These are phyloP conservation scores for Seira sanloemensis DNA, from an alignment of 2,888 invertebrate species.

Conservation along the genomic window DNA sequence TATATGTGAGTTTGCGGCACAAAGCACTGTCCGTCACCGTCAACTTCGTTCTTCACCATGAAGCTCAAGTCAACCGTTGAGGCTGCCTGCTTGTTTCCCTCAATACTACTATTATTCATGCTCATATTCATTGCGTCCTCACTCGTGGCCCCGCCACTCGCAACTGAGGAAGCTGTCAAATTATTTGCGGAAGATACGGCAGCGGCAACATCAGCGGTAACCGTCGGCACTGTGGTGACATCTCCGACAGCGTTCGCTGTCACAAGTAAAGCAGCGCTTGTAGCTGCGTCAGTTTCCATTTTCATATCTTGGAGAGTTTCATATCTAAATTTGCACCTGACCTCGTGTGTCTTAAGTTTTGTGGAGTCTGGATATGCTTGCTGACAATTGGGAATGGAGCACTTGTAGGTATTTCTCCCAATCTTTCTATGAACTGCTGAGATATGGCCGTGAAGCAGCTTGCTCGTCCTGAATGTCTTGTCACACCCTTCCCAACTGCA, in stretches of 20 bases:
- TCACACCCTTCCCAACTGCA: slow-evolving; percentile 69
- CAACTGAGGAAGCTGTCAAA: slow-evolving; percentile 63
- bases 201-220: slow-evolving; percentile 61
- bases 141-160: slow-evolving; percentile 59
- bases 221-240: slow-evolving; percentile 56
- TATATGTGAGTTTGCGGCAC: slow-evolving; percentile 67
- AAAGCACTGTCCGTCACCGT: slow-evolving; percentile 66
- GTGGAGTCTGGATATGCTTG: slow-evolving; percentile 70
- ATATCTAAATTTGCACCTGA: slow-evolving; percentile 67
- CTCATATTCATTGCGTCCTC: slow-evolving; percentile 66
- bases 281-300: slow-evolving; percentile 61
- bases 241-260: slow-evolving; percentile 56
- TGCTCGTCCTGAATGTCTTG: slow-evolving; percentile 69
- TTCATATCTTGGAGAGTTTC: slow-evolving; percentile 66
- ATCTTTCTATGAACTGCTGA: slow-evolving; percentile 69
- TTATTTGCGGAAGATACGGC: slow-evolving; percentile 66
- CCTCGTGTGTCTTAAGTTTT: slow-evolving; percentile 67
- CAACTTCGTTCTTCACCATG: slow-evolving; percentile 64
- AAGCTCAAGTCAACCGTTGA: slow-evolving; percentile 67
- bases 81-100: slow-evolving; percentile 53
- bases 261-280: slow-evolving; percentile 49
- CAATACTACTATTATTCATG: slow-evolving; percentile 64
- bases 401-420: slow-evolving; percentile 69
- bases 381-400: slow-evolving; percentile 63
- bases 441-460: slow-evolving; percentile 68